Evolutionary conservation across 2,113 vertebrate species (phyloP).

Genomic region (Asarcornis scutulata): DNA sequence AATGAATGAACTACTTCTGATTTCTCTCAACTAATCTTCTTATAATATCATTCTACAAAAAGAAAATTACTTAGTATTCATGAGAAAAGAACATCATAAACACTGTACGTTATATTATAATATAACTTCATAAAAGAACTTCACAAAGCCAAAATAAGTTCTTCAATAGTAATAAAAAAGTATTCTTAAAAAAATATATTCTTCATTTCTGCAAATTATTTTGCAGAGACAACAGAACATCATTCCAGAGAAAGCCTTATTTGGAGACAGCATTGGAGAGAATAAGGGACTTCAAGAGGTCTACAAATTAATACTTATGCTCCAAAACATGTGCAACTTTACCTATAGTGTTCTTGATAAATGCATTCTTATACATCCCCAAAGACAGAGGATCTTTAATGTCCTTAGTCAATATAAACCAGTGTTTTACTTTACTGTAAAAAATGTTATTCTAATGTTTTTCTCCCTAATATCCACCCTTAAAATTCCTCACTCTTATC

Average conservation of each 20-base stretch:
- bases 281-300: background rate
- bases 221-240: background rate
- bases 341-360: background rate
- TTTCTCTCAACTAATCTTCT: slow-evolving; percentile 24
- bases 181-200: slow-evolving; percentile 37
- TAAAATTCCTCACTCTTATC: background rate
- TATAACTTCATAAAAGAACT: slow-evolving; percentile 14
- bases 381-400: background rate
- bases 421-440: background rate
- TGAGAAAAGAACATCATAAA: slow-evolving; percentile 15
- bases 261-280: background rate
- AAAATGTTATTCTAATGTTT: background rate
- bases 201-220: slow-evolving; percentile 43
- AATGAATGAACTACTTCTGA: background rate
- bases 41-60: slow-evolving; percentile 21
- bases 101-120: background rate
- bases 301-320: background rate
- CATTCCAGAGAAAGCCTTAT: background rate
- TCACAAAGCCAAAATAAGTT: background rate
- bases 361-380: background rate
- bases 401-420: background rate
- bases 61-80: slow-evolving; percentile 32
- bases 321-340: background rate
- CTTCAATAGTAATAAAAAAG: slow-evolving; percentile 25
- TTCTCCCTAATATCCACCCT: background rate